Conservation (phyloP, 35 echinoderm and acorn worm species). For the Heliocidaris erythrogramma region DNA sequence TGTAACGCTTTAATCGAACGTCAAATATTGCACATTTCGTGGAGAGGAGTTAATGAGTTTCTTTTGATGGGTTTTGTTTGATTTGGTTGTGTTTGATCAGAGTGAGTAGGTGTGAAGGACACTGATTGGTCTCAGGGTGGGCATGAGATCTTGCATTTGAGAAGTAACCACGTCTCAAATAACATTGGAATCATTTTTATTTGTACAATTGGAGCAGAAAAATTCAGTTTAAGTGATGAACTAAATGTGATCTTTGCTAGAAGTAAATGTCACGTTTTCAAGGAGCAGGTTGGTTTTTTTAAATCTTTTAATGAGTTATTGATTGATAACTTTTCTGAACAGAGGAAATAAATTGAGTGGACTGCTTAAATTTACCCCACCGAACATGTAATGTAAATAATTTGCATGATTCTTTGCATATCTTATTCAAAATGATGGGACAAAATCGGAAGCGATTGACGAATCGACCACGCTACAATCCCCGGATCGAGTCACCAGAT, state of each 20-base stretch:
- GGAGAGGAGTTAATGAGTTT: slow-evolving; percentile 43
- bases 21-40: slow-evolving; percentile 7
- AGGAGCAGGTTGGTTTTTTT: neutral
- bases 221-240: neutral
- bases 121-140: neutral
- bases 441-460: slow-evolving; percentile 19
- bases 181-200: neutral
- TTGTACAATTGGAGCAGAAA: neutral
- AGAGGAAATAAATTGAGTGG: neutral
- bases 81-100: neutral
- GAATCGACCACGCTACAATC: slow-evolving; percentile 41
- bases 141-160: neutral
- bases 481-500: slow-evolving; percentile 7
- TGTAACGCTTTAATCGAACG: slow-evolving; percentile 20
- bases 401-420: neutral
- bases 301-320: neutral
- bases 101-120: neutral
- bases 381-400: neutral
- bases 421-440: slow-evolving; percentile 40
- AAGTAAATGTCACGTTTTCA: neutral
- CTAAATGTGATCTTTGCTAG: neutral
- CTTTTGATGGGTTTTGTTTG: slow-evolving; percentile 13
- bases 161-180: neutral
- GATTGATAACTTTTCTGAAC: neutral
- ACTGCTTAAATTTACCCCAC: neutral